Evolutionary conservation across 2,888 invertebrate genomes (phyloP).

Genomic region (Marasmarcha lunaedactyla): DNA sequence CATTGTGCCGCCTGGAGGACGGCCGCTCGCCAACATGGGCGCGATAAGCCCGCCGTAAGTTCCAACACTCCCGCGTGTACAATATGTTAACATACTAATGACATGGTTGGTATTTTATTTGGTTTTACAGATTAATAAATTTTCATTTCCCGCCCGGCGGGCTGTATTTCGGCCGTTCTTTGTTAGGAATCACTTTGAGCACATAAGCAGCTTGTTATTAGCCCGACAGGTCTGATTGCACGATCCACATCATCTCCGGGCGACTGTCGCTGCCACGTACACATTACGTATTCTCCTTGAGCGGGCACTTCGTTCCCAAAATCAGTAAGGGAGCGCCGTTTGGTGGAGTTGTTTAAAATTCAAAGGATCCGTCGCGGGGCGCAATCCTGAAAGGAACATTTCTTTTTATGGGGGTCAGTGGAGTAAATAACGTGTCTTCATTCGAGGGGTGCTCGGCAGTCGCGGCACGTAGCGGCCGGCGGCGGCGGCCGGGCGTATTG

Average conservation of each 20-base stretch:
- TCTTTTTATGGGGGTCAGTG: constrained; percentile 51
- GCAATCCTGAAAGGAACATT: constrained; percentile 40
- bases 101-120: too few species aligned
- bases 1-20: too few species aligned
- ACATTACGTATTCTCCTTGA: constrained; percentile 23
- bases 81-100: too few species aligned
- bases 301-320: constrained; percentile 19
- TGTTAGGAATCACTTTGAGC: too few species aligned
- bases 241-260: too few species aligned
- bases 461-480: constrained; percentile 22
- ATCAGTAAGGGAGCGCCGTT: constrained; percentile 37
- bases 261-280: too few species aligned
- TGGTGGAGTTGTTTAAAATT: constrained; percentile 42
- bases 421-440: constrained; percentile 53
- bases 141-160: neutral
- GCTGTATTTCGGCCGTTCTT: too few species aligned
- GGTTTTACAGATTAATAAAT: neutral
- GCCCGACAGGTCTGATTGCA: too few species aligned
- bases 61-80: too few species aligned
- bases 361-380: constrained; percentile 34
- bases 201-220: too few species aligned
- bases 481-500: neutral
- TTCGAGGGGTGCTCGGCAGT: constrained; percentile 19
- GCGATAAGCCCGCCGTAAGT: too few species aligned
- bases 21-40: too few species aligned